These are phyloP conservation scores for Saguinus imperator DNA, from an alignment of 2,113 vertebrate species.

Conservation along the genomic window DNA sequence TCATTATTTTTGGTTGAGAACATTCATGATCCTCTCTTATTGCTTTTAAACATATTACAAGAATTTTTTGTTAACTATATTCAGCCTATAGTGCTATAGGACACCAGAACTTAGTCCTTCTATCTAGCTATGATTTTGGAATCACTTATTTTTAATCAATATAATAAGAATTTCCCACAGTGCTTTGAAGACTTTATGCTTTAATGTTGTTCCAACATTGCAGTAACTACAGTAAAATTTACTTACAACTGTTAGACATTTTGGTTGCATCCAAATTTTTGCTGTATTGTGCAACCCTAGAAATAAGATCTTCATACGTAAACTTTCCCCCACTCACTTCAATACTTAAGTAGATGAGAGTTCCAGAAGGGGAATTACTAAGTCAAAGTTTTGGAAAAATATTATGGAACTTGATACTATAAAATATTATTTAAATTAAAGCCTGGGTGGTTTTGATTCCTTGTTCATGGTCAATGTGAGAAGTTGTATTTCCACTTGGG, in stretches of 20 bases:
- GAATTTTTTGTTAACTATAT: neutral
- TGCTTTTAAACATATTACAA: neutral
- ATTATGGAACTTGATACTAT: neutral
- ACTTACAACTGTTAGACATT: neutral
- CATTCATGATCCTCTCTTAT: neutral
- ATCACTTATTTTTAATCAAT: neutral
- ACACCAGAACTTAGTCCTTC: neutral
- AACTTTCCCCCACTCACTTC: neutral
- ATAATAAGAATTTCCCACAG: neutral
- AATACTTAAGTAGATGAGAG: neutral
- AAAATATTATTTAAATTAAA: neutral
- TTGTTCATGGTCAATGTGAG: neutral
- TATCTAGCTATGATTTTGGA: neutral
- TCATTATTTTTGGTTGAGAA: neutral
- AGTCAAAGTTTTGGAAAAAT: neutral
- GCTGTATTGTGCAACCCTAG: neutral
- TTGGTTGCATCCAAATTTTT: neutral
- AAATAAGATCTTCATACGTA: neutral
- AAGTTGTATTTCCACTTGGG: neutral
- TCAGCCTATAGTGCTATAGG: neutral
- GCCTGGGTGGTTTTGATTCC: neutral
- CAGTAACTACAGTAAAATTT: neutral
- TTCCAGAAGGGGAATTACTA: neutral
- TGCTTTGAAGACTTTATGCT: neutral
- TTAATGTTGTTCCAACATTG: neutral